Evolutionary conservation across 2,113 vertebrate genomes (phyloP).

Genomic region (Delphinus delphis): DNA sequence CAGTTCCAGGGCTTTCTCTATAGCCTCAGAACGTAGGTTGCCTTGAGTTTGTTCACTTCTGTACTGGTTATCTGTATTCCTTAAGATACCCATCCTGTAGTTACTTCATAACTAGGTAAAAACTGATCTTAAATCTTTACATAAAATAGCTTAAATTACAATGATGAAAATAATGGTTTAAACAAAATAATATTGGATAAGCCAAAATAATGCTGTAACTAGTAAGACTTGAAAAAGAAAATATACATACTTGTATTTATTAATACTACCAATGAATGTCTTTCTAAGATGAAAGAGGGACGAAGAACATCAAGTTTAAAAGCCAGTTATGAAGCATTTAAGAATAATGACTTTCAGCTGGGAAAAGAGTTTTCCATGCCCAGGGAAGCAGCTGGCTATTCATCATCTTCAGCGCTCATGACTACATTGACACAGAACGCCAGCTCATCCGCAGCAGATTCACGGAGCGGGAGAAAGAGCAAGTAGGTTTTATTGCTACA

Average conservation of each 20-base stretch:
- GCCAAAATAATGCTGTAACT: background rate
- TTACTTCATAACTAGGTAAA: constrained; percentile 5
- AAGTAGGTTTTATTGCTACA: constrained; percentile 87
- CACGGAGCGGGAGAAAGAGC: constrained; percentile 95
- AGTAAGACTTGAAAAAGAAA: constrained; percentile 27
- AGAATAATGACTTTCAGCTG: constrained; percentile 98
- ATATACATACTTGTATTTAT: background rate
- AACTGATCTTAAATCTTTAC: constrained; percentile 11
- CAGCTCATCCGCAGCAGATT: constrained; percentile 90
- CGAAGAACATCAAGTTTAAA: constrained; percentile 97
- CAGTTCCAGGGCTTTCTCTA: background rate
- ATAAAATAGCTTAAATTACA: background rate
- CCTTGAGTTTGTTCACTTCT: background rate
- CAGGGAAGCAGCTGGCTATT: constrained; percentile 90
- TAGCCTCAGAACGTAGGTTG: background rate
- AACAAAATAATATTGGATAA: background rate
- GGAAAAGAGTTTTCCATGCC: constrained; percentile 93
- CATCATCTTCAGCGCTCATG: constrained; percentile 94
- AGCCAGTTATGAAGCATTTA: constrained; percentile 99
- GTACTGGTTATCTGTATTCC: background rate
- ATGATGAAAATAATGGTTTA: background rate
- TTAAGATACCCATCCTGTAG: background rate
- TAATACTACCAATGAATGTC: constrained; percentile 25
- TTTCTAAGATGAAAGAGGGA: constrained; percentile 97
- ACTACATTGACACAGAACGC: constrained; percentile 96